Base-by-base conservation (phyloP, 2,888 invertebrate genomes). In the Teleogryllus oceanicus region DNA sequence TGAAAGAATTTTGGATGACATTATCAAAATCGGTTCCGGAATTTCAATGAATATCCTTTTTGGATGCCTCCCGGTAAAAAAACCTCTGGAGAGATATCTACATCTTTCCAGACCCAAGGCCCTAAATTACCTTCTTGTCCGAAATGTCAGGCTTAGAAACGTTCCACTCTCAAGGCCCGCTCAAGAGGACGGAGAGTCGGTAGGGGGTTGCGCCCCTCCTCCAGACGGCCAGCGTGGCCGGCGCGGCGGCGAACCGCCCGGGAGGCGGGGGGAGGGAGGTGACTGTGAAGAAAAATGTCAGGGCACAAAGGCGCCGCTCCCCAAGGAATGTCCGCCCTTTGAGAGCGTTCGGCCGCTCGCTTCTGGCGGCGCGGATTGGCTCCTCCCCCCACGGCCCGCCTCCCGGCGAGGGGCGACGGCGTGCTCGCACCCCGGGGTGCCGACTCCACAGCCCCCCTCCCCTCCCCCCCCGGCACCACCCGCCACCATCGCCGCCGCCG, bases 381-480 rank as follows among this genome's bases (percentile, higher is more conserved):
- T n/a, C 62, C 62, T n/a, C 62, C n/a, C 16, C 8, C 62, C 62
- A 1, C 16, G 62, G 5, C n/a, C 62, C 62, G 62, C 62, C 62
- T 62, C 62, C n/a, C n/a, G 16, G 8, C 62, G 1, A 5, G 16
- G n/a, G 62, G 62, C 62, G 62, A 62, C 37, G 37, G 5, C 8
- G 5, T 8, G 37, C 37, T 37, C n/a, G 62, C 62, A 62, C 62
- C 62, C 62, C 62, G 16, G 13, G 62, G 62, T 13, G 62, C 13
- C 13, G n/a, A n/a, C 62, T 12, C 16, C 2, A 18, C 18, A 62
- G 62, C 18, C 16, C 37, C 37, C 5, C 5, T 8, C 62, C 62
- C 16, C 62, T 0, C 10, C 16, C n/a, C 1, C 16, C 1, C 1
- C 16, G 1, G 8, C 13, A 0, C 13, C 13, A 1, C 5, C 37